phyloP scores from a whole-genome alignment of 2,888 invertebrate genomes.

The Drosophila ustulata region DNA sequence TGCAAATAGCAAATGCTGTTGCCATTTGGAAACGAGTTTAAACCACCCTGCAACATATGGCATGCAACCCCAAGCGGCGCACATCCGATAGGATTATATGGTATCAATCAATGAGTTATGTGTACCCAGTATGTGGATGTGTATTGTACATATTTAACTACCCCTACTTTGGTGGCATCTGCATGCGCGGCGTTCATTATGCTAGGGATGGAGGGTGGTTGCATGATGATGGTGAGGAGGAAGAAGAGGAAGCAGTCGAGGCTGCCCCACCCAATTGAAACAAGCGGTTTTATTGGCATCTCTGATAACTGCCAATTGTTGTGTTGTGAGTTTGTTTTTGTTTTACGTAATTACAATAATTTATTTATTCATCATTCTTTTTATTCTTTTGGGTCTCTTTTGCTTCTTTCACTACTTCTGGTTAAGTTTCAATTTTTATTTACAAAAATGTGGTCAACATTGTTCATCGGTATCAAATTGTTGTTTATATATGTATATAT shows the following conservation, averaged over 20 bases:
- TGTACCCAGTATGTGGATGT: constrained; percentile 34
- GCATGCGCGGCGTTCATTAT: constrained; percentile 15
- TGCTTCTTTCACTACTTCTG: constrained; percentile 61
- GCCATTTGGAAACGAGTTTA: constrained; percentile 20
- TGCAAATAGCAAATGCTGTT: constrained; percentile 19
- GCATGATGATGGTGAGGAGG: too few relatives aligned
- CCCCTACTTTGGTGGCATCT: constrained; percentile 45
- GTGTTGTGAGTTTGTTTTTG: constrained; percentile 14
- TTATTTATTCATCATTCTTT: constrained; percentile 56
- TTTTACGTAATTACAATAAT: constrained; percentile 71
- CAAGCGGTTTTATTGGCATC: constrained; percentile 55
- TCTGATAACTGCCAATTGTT: constrained; percentile 60
- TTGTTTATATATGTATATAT: constrained; percentile 36
- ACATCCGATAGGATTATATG: constrained; percentile 47
- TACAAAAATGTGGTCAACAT: constrained; percentile 63
- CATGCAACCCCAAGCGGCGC: constrained; percentile 39
- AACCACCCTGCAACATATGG: constrained; percentile 41
- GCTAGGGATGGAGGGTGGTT: not conserved
- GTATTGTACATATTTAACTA: constrained; percentile 35
- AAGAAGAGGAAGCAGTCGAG: not conserved
- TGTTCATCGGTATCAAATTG: constrained; percentile 61
- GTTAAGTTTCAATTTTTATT: constrained; percentile 61
- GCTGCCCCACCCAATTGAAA: constrained; percentile 39
- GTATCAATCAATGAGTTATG: constrained; percentile 66
- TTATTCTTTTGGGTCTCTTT: constrained; percentile 37